phyloP scores from a whole-genome alignment of 2,888 invertebrate genomes.

The Iphiclides podalirius region DNA sequence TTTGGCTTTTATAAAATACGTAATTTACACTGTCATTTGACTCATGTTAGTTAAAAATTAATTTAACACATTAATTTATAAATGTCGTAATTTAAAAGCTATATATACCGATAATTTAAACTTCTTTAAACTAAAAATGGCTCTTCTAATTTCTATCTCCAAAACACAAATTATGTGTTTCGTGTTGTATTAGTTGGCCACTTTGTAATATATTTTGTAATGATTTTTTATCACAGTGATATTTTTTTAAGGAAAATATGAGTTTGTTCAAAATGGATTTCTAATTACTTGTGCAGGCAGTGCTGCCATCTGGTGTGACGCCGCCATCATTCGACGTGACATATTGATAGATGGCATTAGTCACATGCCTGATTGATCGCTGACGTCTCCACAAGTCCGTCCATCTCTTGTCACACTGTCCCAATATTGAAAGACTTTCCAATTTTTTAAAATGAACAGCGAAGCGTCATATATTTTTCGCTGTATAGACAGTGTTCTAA shows the following conservation, averaged over 20 bases:
- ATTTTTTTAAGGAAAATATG: slow-evolving; percentile 31
- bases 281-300: slow-evolving; percentile 61
- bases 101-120: too few species aligned
- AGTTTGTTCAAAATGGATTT: slow-evolving; percentile 61
- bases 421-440: slow-evolving; percentile 35
- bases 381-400: slow-evolving; percentile 54
- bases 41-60: slow-evolving; percentile 3
- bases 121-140: too few species aligned
- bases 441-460: slow-evolving; percentile 22
- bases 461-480: background rate
- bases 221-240: background rate
- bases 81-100: background rate
- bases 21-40: background rate
- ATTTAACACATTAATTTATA: slow-evolving; percentile 3
- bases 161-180: too few species aligned
- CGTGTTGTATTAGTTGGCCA: too few species aligned
- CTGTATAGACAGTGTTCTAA: background rate
- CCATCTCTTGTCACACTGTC: slow-evolving; percentile 43
- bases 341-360: slow-evolving; percentile 75
- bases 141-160: too few species aligned
- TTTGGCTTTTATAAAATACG: background rate
- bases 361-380: slow-evolving; percentile 69
- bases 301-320: slow-evolving; percentile 69
- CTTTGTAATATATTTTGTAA: too few species aligned
- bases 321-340: slow-evolving; percentile 49